Base-by-base conservation (phyloP, 2,888 invertebrate genomes). In the Drosophila multiciliata region DNA sequence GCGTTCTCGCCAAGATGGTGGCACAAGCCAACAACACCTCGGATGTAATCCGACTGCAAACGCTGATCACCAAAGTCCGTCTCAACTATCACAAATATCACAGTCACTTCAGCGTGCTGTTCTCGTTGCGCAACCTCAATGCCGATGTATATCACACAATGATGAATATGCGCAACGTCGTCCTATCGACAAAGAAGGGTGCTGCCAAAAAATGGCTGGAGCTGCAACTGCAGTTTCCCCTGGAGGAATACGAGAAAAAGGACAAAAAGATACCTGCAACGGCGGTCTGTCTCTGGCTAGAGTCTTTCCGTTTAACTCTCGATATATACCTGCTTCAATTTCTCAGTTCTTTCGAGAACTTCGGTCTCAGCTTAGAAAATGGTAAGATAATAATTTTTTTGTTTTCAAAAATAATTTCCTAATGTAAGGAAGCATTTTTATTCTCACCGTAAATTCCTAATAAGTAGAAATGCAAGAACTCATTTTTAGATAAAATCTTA, bases 241-340 rank as follows among this genome's bases (percentile, higher is more conserved):
- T 68, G 4, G 52, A 63, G 26, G 71, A 65, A 0, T 23, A 11
- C 36, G n/a, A 40, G 2, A 8, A 23, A 57, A 68, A 38, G 1
- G 17, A 9, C 65, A 78, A 61, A 3, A 32, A 45, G 8, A 45
- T 32, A 1, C 78, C 80, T 0, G 80, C 75, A 1, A 86, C 85
- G 7, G 91, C 87, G 0, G 23, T 90, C 8, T 91, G 88, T 0
- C 15, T 92, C 1, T 92, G 92, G 92, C 7, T 92, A 26, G 91
- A 92, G 36, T 87, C 82, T 5, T 89, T 85, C 36, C 71, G 82
- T 15, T 26, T 92, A 4, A 83, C 73, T 2, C 66, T 89, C 0
- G 89, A 92, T 63, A 71, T 81, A 1, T 80, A 88, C 75, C 54
- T 92, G 23, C 53, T 92, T 23, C 90, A 92, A 23, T 92, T 91